Percentiles rank a stretch among this genome's conserved stretches.
These are phyloP conservation scores for Pyrocephalus nanus DNA, from an alignment of 2,797 vertebrate genomes.

Conservation along the genomic window DNA sequence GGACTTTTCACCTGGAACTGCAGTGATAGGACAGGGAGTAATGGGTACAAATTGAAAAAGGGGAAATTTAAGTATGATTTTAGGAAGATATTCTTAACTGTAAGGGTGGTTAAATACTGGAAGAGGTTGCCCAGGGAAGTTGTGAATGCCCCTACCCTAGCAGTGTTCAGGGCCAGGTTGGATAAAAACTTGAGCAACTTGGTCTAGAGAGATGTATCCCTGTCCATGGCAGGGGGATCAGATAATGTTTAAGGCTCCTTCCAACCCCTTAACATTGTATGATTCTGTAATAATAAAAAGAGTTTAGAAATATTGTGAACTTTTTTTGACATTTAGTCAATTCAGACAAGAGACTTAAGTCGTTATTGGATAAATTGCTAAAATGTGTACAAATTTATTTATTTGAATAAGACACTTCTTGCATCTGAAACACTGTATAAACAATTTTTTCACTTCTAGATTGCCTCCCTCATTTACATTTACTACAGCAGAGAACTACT, in stretches of 20 bases:
- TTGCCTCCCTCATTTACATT: not conserved
- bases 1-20: not conserved
- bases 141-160: fast-evolving
- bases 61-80: not conserved
- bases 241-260: fast-evolving
- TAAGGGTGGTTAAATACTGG: not conserved
- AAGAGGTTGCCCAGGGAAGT: not conserved
- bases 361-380: not conserved
- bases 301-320: not conserved
- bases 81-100: not conserved
- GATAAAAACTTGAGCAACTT: not conserved
- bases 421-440: not conserved
- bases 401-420: not conserved
- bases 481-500: not conserved
- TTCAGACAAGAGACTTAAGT: not conserved
- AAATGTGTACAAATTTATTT: not conserved
- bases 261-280: not conserved
- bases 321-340: not conserved
- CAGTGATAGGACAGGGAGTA: not conserved
- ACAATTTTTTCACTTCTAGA: not conserved
- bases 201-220: not conserved
- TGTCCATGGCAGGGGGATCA: too few relatives aligned
- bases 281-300: not conserved
- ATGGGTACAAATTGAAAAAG: not conserved
- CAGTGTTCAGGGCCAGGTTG: not conserved